Evolutionary conservation across 1,140 invertebrate species (phyloP).

Genomic region (Monomorium pharaonis): DNA sequence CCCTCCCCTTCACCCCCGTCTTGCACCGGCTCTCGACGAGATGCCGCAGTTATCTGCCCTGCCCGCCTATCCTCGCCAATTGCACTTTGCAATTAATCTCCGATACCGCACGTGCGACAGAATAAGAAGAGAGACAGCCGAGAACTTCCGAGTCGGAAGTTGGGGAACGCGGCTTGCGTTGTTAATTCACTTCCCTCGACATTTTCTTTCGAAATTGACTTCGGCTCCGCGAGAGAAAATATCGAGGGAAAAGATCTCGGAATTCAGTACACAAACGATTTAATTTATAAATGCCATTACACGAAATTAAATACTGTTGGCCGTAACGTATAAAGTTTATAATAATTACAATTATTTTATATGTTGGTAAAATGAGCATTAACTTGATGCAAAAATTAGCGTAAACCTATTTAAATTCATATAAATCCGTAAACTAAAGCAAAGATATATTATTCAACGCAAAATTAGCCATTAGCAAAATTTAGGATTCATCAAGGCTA

Average conservation of each 20-base stretch:
- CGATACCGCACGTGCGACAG: conserved; percentile 23
- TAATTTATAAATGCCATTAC: not conserved
- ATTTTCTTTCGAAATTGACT: too few relatives aligned
- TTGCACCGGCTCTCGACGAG: conserved; percentile 65
- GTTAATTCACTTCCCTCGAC: not conserved
- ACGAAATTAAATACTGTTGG: not conserved
- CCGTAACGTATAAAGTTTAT: not conserved
- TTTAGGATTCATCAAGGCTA: conserved; percentile 1
- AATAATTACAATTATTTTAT: not conserved
- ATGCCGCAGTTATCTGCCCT: conserved; percentile 70
- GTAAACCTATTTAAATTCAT: not conserved
- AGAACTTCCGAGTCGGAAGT: conserved; percentile 41
- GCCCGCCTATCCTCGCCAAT: conserved; percentile 50
- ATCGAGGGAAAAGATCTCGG: not conserved
- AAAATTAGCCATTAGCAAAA: too few relatives aligned
- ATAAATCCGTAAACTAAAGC: not conserved
- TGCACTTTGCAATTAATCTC: conserved; percentile 76
- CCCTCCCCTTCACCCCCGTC: not conserved
- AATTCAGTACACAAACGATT: not conserved
- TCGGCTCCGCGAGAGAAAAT: not conserved
- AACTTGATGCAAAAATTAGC: not conserved
- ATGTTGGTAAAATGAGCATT: not conserved
- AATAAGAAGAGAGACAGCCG: not conserved
- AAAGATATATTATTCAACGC: not conserved
- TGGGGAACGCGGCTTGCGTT: conserved; percentile 13